These are phyloP conservation scores for Halcyon senegalensis DNA, from an alignment of 2,113 vertebrate genomes.

Conservation along the genomic window DNA sequence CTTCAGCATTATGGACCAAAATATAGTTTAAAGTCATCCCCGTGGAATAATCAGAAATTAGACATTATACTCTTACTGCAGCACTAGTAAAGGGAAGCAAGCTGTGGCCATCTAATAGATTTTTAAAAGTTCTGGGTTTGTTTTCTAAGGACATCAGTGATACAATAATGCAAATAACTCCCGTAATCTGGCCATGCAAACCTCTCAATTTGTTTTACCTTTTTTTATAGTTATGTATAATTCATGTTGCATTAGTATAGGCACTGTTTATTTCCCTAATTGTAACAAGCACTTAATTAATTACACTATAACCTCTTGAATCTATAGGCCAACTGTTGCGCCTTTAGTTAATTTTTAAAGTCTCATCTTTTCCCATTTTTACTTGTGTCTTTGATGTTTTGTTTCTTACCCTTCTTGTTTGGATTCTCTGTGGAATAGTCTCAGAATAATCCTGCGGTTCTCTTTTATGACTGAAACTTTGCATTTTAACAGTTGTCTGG, in stretches of 20 bases:
- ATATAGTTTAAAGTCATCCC: background rate
- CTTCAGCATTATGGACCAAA: background rate
- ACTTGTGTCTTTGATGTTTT: slow-evolving; percentile 87
- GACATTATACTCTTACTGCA: background rate
- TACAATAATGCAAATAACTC: slow-evolving; percentile 57
- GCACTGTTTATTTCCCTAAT: slow-evolving; percentile 79
- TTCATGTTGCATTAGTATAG: slow-evolving; percentile 75
- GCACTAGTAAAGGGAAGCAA: background rate
- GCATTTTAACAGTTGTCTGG: slow-evolving; percentile 95
- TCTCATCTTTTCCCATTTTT: slow-evolving; percentile 74
- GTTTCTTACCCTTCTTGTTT: slow-evolving; percentile 84
- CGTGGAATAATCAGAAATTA: background rate
- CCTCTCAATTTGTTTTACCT: slow-evolving; percentile 68
- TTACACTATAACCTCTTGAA: slow-evolving; percentile 81
- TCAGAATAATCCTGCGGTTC: slow-evolving; percentile 87
- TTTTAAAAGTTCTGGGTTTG: background rate
- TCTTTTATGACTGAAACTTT: slow-evolving; percentile 93
- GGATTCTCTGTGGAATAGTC: slow-evolving; percentile 82
- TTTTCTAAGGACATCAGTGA: background rate
- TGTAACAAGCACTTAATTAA: slow-evolving; percentile 83
- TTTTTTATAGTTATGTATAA: slow-evolving; percentile 69
- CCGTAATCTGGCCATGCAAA: slow-evolving; percentile 42
- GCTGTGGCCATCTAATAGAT: background rate
- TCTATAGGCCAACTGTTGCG: slow-evolving; percentile 90
- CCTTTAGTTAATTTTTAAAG: slow-evolving; percentile 86